Base-by-base conservation (phyloP, 2,113 vertebrate species). In the Oophaga pumilio region DNA sequence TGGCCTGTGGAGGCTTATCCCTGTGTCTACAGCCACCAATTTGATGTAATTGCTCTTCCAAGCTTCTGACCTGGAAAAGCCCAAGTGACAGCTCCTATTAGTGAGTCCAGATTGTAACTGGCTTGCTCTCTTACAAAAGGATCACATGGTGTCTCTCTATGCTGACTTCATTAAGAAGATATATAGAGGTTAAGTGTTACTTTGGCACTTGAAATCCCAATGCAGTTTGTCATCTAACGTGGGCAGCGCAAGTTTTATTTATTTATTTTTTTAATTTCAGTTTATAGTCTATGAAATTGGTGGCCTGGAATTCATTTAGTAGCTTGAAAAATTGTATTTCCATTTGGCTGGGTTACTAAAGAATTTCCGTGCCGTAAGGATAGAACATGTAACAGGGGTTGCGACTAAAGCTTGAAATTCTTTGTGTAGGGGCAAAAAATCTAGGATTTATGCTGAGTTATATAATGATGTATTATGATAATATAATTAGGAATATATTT, bases 21-120 rank as follows among this genome's bases (percentile, higher is more conserved):
- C 89, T 93, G 90, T 94, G 93, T 90, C 76, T 77, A 17, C 91
- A 90, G 93, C 93, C 93, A 95, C 95, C 91, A 90, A 91, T 94
- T 94, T 94, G 92, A 96, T 95, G 96, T 97, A 97, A 98, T 97
- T 98, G 96, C 96, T 94, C 90, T 93, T 95, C 93, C 93, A 90
- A 91, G 93, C 92, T 94, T 92, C 93, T 96, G 96, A 95, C 95
- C 94, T 95, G 94, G 93, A 96, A 97, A 95, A 94, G 93, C 91
- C 92, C 93, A 93, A 94, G 94, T 96, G 96, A 95, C 95, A 96
- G 95, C 92, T 95, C 95, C 95, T 93, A 95, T 97, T 96, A 97
- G 94, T 92, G 93, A 92, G 92, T 91, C 90, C 89, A 92, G 93
- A 93, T 91, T 93, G 90, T 93, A 92, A 92, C 93, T 92, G 89